Percentiles rank a stretch among this genome's conserved stretches.
Evolutionary conservation across 2,888 invertebrate genomes (phyloP).

Genomic region (Caenorhabditis sinica): DNA sequence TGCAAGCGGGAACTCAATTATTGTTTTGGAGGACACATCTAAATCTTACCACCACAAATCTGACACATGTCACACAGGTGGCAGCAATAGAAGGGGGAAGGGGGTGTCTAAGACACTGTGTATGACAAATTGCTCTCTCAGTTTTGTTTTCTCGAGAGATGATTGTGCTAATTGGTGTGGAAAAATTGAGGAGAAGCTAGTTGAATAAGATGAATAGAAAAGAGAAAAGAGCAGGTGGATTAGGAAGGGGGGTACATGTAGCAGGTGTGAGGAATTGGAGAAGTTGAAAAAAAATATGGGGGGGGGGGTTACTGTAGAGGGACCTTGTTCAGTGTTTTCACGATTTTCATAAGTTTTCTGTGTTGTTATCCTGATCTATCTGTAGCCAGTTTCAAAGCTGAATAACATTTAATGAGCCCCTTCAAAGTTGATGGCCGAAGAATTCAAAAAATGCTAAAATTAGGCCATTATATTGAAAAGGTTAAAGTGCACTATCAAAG

Average conservation of each 20-base stretch:
- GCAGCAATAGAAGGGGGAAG: neutral
- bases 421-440: too few species aligned
- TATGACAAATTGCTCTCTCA: conserved; percentile 31
- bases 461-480: too few species aligned
- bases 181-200: conserved; percentile 17
- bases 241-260: neutral
- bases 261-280: too few species aligned
- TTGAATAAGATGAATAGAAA: conserved; percentile 41
- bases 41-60: too few species aligned
- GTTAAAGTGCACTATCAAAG: too few species aligned
- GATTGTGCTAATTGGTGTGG: conserved; percentile 36
- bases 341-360: too few species aligned
- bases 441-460: too few species aligned
- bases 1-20: conserved; percentile 10
- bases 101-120: conserved; percentile 6
- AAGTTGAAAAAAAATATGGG: neutral
- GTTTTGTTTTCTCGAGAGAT: conserved; percentile 3
- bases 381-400: too few species aligned
- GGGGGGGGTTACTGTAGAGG: neutral
- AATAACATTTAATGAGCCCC: too few species aligned
- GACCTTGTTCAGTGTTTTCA: too few species aligned
- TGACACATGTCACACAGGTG: conserved; percentile 45
- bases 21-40: neutral
- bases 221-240: conserved; percentile 12
- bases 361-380: too few species aligned